phyloP scores from a whole-genome alignment of 2,113 vertebrate species.

The Amia ocellicauda region DNA sequence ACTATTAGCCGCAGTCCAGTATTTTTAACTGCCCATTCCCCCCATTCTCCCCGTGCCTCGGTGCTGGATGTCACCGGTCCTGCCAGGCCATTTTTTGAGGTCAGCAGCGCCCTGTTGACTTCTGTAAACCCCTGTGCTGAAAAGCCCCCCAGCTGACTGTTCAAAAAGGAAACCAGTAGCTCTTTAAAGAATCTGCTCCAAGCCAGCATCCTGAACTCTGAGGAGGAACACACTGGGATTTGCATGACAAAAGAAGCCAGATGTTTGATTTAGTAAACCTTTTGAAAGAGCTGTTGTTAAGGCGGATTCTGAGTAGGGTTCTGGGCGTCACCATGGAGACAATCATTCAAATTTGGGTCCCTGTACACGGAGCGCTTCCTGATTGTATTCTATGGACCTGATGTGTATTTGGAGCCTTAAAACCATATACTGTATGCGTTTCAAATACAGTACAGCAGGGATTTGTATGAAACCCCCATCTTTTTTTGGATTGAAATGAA shows the following conservation, averaged over 20 bases:
- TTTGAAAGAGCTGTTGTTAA: not conserved
- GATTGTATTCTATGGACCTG: no score
- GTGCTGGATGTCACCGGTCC: no score
- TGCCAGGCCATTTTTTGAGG: not conserved
- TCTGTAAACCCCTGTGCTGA: not conserved
- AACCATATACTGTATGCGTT: no score
- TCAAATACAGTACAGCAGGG: no score
- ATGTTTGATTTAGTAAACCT: not conserved
- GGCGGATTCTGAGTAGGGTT: not conserved
- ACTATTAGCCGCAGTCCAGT: no score
- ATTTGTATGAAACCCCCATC: no score
- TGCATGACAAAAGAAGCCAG: conserved; percentile 5
- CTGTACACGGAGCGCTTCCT: no score
- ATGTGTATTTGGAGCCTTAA: no score
- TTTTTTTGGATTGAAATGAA: no score
- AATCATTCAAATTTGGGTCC: not conserved
- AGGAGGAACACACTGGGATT: not conserved
- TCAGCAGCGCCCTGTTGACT: not conserved
- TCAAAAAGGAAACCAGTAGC: not conserved
- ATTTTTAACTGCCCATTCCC: no score
- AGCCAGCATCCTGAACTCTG: not conserved
- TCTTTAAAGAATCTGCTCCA: not conserved
- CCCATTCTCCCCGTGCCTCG: no score
- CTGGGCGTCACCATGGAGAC: conserved; percentile 1
- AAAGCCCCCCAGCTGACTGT: not conserved